phyloP scores from a whole-genome alignment of 2,113 vertebrate species.

The Origma solitaria region DNA sequence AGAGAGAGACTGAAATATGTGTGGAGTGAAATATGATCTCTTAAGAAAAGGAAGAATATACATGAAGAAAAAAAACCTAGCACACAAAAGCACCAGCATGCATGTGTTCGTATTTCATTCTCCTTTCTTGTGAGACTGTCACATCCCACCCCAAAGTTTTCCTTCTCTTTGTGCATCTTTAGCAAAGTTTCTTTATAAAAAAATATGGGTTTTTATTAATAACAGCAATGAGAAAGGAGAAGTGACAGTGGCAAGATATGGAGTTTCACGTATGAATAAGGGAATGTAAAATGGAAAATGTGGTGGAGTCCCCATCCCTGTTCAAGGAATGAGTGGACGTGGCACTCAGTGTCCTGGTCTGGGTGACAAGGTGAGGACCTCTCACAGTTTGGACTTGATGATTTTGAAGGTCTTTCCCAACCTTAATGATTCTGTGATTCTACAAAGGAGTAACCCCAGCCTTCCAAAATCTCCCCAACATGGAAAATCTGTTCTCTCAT shows the following conservation, averaged over 20 bases:
- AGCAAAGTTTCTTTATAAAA: neutral
- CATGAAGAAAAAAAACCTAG: neutral
- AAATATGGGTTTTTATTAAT: neutral
- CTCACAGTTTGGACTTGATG: neutral
- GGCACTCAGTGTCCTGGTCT: neutral
- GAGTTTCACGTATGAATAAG: neutral
- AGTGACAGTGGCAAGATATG: neutral
- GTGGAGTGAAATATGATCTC: neutral
- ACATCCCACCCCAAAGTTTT: neutral
- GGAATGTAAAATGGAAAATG: neutral
- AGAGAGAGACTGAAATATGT: neutral
- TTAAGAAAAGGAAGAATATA: neutral
- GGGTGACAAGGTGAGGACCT: neutral
- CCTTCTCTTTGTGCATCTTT: neutral
- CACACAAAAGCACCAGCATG: neutral
- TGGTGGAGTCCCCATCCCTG: neutral
- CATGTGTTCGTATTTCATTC: accelerated
- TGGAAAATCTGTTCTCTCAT: neutral
- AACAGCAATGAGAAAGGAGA: neutral
- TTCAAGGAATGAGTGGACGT: accelerated
- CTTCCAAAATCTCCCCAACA: neutral
- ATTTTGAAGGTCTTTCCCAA: neutral
- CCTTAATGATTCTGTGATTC: neutral
- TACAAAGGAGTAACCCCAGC: neutral
- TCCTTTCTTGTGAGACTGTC: neutral